Conservation (phyloP, 2,888 invertebrate genomes). For the Campoplex capitator region DNA sequence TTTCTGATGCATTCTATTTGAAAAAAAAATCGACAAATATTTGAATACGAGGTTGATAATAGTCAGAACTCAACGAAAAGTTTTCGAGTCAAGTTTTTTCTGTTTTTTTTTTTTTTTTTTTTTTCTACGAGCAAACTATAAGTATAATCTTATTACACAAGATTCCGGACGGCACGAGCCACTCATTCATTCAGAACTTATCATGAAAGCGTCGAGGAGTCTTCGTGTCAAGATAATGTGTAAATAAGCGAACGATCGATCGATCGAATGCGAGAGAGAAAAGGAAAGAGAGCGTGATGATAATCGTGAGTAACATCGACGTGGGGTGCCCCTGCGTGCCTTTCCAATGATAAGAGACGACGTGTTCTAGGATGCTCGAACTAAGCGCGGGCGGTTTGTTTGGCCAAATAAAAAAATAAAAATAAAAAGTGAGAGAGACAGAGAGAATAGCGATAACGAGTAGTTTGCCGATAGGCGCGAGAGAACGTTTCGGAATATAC, state of each 20-base stretch:
- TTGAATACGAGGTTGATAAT: conserved; percentile 3
- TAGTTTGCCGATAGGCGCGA: conserved; percentile 64
- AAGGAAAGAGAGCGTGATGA: conserved; percentile 15
- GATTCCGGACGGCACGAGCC: conserved; percentile 42
- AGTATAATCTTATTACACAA: conserved; percentile 19
- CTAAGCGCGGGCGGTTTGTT: conserved; percentile 64
- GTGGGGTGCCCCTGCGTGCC: conserved; percentile 51
- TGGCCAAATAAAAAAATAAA: conserved; percentile 39
- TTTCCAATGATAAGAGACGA: conserved; percentile 48
- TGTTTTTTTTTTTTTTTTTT: not conserved
- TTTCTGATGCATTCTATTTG: not conserved
- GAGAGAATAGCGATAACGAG: conserved; percentile 55
- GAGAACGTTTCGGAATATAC: conserved; percentile 71
- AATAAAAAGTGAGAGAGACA: conserved; percentile 9
- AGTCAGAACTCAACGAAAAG: not conserved
- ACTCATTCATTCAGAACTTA: conserved; percentile 34
- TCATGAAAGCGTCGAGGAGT: conserved; percentile 24
- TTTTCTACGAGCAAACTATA: not conserved
- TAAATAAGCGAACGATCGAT: conserved; percentile 33
- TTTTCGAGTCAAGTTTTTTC: not conserved
- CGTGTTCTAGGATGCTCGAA: conserved; percentile 39
- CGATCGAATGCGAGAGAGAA: conserved; percentile 32
- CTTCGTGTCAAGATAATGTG: conserved; percentile 22
- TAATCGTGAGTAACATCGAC: conserved; percentile 41
- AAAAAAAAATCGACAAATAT: not conserved